These are phyloP conservation scores for Liodrosophila aerea DNA, from an alignment of 2,888 invertebrate genomes.

Conservation along the genomic window DNA sequence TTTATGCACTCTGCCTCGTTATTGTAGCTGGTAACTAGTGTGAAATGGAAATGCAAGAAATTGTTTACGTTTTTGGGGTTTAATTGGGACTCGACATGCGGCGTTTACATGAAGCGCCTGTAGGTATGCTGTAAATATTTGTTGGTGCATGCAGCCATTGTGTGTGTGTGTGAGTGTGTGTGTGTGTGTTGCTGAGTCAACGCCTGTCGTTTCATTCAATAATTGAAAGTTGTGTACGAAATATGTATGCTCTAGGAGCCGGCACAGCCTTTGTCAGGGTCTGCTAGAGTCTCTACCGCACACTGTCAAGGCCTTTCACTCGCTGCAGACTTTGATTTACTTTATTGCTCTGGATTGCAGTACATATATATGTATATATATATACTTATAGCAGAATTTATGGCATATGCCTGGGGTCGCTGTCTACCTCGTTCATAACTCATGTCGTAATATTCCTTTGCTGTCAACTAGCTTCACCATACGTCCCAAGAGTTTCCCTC, in stretches of 20 bases:
- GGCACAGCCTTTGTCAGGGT: slow-evolving; percentile 5
- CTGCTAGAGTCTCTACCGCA: slow-evolving; percentile 29
- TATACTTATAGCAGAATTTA: slow-evolving; percentile 27
- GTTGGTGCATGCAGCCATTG: slow-evolving; percentile 43
- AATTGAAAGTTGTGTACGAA: slow-evolving; percentile 55
- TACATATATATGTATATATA: slow-evolving; percentile 21
- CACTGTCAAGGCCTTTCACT: slow-evolving; percentile 64
- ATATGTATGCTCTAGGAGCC: slow-evolving; percentile 6
- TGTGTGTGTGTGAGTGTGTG: slow-evolving; percentile 13
- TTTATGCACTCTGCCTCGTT: slow-evolving; percentile 23
- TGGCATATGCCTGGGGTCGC: slow-evolving; percentile 19
- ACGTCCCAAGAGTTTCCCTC: neutral
- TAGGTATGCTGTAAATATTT: slow-evolving; percentile 65
- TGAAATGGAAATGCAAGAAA: slow-evolving; percentile 69
- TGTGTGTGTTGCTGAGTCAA: slow-evolving; percentile 21
- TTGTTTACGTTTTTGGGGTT: slow-evolving; percentile 62
- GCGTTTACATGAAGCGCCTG: slow-evolving; percentile 47
- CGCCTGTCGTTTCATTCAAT: slow-evolving; percentile 48
- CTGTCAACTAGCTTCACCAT: slow-evolving; percentile 31
- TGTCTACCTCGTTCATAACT: slow-evolving; percentile 45
- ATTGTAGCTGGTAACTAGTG: slow-evolving; percentile 53
- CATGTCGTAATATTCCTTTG: slow-evolving; percentile 25
- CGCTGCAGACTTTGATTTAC: slow-evolving; percentile 52
- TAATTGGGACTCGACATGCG: slow-evolving; percentile 72
- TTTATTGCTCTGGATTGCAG: slow-evolving; percentile 49